Conservation (phyloP, 2,797 vertebrate genomes). For the Orientallactaga sibirica region DNA sequence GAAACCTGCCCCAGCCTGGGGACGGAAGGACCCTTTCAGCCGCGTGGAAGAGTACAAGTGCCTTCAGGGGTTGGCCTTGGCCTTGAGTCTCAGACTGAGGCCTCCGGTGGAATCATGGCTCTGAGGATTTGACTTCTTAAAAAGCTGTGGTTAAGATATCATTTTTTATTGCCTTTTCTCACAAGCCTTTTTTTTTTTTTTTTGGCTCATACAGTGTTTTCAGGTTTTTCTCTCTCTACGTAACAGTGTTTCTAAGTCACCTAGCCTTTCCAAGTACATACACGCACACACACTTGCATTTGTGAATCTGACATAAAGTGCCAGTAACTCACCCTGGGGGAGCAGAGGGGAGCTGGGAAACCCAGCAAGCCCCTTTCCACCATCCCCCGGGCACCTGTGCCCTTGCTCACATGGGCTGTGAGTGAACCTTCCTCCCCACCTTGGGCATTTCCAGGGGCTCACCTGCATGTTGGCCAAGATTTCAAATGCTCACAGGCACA, state of each 20-base stretch:
- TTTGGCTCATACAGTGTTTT: constrained; percentile 89
- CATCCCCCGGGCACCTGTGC: constrained; percentile 21
- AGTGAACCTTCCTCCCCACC: constrained; percentile 55
- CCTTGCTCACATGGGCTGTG: constrained; percentile 61
- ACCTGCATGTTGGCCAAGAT: constrained; percentile 48
- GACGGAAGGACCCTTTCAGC: constrained; percentile 85
- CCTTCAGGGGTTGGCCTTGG: constrained; percentile 91
- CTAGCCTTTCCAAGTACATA: constrained; percentile 86
- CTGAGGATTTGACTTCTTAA: constrained; percentile 86
- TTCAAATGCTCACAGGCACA: constrained; percentile 64
- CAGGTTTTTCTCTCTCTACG: constrained; percentile 84
- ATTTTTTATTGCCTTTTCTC: constrained; percentile 88
- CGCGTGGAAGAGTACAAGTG: constrained; percentile 93
- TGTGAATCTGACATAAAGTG: constrained; percentile 86
- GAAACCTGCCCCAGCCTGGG: constrained; percentile 78
- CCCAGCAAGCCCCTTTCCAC: neutral
- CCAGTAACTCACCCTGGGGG: constrained; percentile 82
- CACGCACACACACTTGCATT: constrained; percentile 84
- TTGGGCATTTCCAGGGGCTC: constrained; percentile 70
- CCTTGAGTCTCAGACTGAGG: constrained; percentile 84
- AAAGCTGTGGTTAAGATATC: constrained; percentile 90
- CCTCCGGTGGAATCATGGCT: constrained; percentile 84
- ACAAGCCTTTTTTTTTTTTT: constrained; percentile 89
- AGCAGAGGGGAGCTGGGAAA: constrained; percentile 63
- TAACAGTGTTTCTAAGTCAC: constrained; percentile 85